These are phyloP conservation scores for Onychomys torridus DNA, from an alignment of 2,797 vertebrate genomes.

Conservation along the genomic window DNA sequence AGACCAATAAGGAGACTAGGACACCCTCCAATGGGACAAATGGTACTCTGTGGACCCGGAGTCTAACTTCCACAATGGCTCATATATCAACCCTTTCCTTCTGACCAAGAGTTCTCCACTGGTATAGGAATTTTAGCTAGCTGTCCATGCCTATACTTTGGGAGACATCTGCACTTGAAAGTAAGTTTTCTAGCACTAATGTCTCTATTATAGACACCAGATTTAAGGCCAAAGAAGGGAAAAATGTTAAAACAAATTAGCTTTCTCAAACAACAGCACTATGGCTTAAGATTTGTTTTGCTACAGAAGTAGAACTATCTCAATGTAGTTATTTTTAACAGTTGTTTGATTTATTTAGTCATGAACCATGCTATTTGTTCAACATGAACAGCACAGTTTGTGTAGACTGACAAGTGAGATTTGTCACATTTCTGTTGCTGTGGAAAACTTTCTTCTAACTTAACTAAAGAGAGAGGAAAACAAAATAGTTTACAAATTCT, in stretches of 20 bases:
- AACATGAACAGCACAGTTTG: conserved; percentile 64
- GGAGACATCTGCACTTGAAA: conserved; percentile 60
- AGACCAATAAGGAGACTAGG: not conserved
- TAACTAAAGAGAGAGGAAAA: conserved; percentile 60
- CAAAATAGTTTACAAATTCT: conserved; percentile 27
- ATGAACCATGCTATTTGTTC: conserved; percentile 80
- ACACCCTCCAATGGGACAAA: fast-evolving
- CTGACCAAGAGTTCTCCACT: not conserved
- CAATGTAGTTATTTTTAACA: conserved; percentile 73
- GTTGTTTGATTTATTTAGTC: conserved; percentile 79
- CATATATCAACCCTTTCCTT: not conserved
- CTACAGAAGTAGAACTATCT: conserved; percentile 72
- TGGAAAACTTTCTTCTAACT: conserved; percentile 60
- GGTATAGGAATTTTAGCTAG: conserved; percentile 30
- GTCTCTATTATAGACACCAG: conserved; percentile 47
- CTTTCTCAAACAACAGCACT: conserved; percentile 57
- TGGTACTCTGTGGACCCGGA: not conserved
- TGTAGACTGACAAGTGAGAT: conserved; percentile 47
- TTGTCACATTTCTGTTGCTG: conserved; percentile 48
- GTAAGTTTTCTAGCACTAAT: conserved; percentile 29
- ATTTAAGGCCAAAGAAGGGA: conserved; percentile 1
- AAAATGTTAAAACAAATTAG: conserved; percentile 40
- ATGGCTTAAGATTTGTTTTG: conserved; percentile 71
- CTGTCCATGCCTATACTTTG: not conserved
- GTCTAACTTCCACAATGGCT: not conserved